A percentile compares a stretch with the other conserved stretches of the same genome.
Conservation (phyloP, 2,113 vertebrate species). For the Porphyrio hochstetteri region DNA sequence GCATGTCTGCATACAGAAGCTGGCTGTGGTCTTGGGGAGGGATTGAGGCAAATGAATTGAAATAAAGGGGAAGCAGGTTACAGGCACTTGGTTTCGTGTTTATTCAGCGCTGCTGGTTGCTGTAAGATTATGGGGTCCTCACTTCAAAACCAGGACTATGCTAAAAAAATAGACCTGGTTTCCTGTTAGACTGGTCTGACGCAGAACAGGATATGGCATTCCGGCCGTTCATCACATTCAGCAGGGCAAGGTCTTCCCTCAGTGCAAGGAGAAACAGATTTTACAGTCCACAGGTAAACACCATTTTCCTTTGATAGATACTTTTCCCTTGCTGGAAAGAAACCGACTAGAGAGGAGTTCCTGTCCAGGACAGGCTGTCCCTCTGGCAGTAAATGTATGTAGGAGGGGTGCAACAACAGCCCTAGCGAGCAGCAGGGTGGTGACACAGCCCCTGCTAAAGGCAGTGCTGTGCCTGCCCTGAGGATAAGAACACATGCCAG, state of each 20-base stretch:
- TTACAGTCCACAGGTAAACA: not conserved
- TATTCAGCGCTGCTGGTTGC: not conserved
- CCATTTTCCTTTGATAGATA: not conserved
- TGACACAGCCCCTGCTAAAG: rapidly evolving
- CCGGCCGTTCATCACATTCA: not conserved
- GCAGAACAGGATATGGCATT: not conserved
- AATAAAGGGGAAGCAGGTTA: conserved; percentile 32
- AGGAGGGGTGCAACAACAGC: not conserved
- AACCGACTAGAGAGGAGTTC: rapidly evolving
- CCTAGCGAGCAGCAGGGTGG: not conserved
- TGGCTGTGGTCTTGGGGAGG: not conserved
- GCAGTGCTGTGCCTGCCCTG: not conserved
- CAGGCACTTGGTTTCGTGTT: not conserved
- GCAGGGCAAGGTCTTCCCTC: not conserved
- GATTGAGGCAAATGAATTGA: not conserved
- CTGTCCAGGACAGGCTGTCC: not conserved
- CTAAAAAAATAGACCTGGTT: not conserved
- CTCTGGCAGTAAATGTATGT: not conserved
- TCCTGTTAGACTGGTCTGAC: not conserved
- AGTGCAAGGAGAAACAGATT: not conserved
- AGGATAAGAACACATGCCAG: rapidly evolving
- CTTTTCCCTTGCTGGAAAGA: not conserved
- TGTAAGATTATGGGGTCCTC: not conserved
- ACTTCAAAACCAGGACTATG: not conserved
- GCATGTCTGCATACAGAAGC: not conserved